Conservation (phyloP, 2,888 invertebrate genomes). For the Dynastes maya region DNA sequence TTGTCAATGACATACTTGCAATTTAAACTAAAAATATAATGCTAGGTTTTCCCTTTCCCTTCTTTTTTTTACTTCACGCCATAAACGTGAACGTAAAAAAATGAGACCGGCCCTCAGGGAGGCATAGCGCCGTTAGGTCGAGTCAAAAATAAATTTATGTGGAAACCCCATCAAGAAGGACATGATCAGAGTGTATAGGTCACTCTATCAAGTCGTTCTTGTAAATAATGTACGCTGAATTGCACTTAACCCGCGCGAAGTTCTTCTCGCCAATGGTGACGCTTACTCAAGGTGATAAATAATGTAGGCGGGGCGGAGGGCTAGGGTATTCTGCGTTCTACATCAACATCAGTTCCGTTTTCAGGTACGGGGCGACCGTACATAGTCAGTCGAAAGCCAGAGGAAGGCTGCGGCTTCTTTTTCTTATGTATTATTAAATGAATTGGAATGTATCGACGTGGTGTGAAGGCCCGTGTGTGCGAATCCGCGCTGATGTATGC, state of each 20-base stretch:
- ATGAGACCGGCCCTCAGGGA: slow-evolving; percentile 31
- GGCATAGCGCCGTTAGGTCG: slow-evolving; percentile 29
- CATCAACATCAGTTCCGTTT: slow-evolving; percentile 39
- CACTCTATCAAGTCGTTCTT: slow-evolving; percentile 46
- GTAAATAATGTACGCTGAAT: slow-evolving; percentile 46
- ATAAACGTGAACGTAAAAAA: slow-evolving; percentile 31
- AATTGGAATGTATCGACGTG: slow-evolving; percentile 45
- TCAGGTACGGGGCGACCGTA: slow-evolving; percentile 15
- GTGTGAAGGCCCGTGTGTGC: slow-evolving; percentile 5
- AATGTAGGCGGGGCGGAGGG: slow-evolving; percentile 26
- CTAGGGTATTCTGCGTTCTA: slow-evolving; percentile 44
- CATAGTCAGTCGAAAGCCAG: not conserved
- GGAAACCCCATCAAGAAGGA: slow-evolving; percentile 42
- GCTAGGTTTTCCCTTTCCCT: too few relatives aligned
- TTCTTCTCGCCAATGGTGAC: slow-evolving; percentile 45
- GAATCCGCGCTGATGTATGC: slow-evolving; percentile 22
- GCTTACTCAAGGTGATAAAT: slow-evolving; percentile 46
- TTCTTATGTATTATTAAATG: slow-evolving; percentile 46
- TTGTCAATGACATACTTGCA: too few relatives aligned
- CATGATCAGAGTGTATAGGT: slow-evolving; percentile 47
- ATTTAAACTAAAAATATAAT: too few relatives aligned
- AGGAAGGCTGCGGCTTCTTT: slow-evolving; percentile 36
- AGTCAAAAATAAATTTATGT: slow-evolving; percentile 48
- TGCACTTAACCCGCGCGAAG: slow-evolving; percentile 45
- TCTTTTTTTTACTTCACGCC: not conserved